Percentiles rank a stretch among this genome's conserved stretches.
These are phyloP conservation scores for Diaprepes abbreviatus DNA, from an alignment of 2,888 invertebrate species.

Conservation along the genomic window DNA sequence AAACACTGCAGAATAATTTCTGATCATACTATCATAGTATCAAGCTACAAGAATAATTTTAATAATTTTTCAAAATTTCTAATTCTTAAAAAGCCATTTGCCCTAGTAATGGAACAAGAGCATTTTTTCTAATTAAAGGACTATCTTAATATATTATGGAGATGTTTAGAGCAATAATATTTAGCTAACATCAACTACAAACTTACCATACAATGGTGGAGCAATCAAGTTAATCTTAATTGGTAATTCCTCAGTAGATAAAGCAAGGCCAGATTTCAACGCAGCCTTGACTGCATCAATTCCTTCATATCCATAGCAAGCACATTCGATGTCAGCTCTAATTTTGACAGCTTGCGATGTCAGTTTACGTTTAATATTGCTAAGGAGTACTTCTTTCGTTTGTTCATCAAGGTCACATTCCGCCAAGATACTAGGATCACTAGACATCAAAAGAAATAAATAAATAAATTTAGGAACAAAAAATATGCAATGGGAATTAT, in stretches of 20 bases:
- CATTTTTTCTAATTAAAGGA: no score
- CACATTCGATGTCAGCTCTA: slow-evolving; percentile 92
- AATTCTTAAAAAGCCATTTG: no score
- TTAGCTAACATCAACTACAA: background rate
- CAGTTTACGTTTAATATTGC: slow-evolving; percentile 95
- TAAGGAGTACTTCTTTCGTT: slow-evolving; percentile 91
- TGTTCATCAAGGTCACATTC: slow-evolving; percentile 95
- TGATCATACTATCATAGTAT: no score
- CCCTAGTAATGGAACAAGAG: no score
- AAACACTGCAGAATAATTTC: no score
- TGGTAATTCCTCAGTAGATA: slow-evolving; percentile 93
- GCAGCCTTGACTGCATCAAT: slow-evolving; percentile 98
- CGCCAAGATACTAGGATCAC: slow-evolving; percentile 94
- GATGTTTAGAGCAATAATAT: background rate
- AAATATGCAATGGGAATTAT: no score
- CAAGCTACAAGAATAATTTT: no score
- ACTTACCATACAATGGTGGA: slow-evolving; percentile 86
- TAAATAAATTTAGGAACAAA: no score
- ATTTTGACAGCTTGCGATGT: slow-evolving; percentile 98
- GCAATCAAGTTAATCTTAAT: slow-evolving; percentile 99
- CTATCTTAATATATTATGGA: no score
- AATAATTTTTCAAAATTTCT: no score
- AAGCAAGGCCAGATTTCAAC: slow-evolving; percentile 87
- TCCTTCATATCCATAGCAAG: slow-evolving; percentile 97
- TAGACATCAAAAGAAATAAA: slow-evolving; percentile 64